These are phyloP conservation scores for Trachops cirrhosus DNA, from an alignment of 2,797 vertebrate species.

Conservation along the genomic window DNA sequence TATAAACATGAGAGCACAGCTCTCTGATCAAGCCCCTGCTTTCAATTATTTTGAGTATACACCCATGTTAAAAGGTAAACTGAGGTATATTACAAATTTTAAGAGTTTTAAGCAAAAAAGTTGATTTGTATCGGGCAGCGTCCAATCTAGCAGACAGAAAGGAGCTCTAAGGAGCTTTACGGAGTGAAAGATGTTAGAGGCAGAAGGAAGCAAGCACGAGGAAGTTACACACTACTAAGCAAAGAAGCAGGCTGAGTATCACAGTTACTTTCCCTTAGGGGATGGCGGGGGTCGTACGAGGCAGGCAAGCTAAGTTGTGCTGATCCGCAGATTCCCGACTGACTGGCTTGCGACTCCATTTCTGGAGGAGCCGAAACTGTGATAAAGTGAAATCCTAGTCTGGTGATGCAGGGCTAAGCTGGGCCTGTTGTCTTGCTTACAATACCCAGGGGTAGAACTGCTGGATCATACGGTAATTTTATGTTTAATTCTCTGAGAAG, in stretches of 20 bases:
- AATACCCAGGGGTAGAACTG: neutral
- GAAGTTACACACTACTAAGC: neutral
- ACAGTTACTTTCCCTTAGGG: neutral
- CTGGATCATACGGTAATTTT: neutral
- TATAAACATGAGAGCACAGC: neutral
- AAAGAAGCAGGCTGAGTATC: neutral
- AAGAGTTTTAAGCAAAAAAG: neutral
- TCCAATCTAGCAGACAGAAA: neutral
- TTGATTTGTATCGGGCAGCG: neutral
- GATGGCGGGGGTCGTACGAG: no score
- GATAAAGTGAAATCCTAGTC: neutral
- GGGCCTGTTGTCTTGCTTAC: neutral
- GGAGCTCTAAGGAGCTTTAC: neutral
- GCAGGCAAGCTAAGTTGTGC: neutral
- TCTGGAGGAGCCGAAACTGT: neutral
- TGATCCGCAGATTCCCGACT: neutral
- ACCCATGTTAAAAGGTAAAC: neutral
- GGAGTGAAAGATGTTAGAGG: neutral
- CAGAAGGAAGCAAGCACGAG: neutral
- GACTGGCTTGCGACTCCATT: no score
- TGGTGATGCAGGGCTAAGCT: neutral
- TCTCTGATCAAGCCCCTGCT: neutral
- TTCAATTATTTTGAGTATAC: neutral
- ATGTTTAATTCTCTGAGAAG: neutral
- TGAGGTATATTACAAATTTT: neutral